Conservation (phyloP, 2,888 invertebrate species). For the Barypeithes pellucidus region DNA sequence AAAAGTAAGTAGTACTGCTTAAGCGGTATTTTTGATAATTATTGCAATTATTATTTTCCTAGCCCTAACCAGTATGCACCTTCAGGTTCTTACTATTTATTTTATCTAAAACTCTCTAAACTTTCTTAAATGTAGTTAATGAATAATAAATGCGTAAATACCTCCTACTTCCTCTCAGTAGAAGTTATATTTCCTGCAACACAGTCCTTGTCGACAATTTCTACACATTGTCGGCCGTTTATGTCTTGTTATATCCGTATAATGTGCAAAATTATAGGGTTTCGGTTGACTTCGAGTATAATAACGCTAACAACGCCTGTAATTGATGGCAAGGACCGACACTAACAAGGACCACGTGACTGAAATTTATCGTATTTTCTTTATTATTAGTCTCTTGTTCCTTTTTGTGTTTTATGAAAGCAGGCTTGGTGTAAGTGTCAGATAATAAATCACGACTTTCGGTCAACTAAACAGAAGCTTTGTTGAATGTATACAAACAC, state of each 20-base stretch:
- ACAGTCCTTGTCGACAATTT: conserved; percentile 42
- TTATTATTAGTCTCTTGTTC: conserved; percentile 30
- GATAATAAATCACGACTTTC: conserved; percentile 24
- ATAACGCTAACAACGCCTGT: conserved; percentile 54
- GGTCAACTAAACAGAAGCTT: not conserved
- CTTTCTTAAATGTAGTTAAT: not conserved
- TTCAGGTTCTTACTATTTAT: too few species aligned
- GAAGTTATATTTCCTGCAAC: conserved; percentile 38
- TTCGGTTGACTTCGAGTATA: conserved; percentile 54
- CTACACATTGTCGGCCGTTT: conserved; percentile 51
- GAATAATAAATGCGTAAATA: not conserved
- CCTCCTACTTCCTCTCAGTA: not conserved
- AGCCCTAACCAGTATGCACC: too few species aligned
- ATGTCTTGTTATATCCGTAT: conserved; percentile 54
- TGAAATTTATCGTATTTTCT: conserved; percentile 39
- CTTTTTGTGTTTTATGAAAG: conserved; percentile 15
- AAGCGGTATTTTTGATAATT: too few species aligned
- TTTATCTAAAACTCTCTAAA: too few species aligned
- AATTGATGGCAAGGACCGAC: conserved; percentile 52
- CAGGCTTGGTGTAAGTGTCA: conserved; percentile 15
- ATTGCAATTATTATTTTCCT: too few species aligned
- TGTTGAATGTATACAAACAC: not conserved
- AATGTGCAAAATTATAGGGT: conserved; percentile 52
- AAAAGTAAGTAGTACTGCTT: too few species aligned
- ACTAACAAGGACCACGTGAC: conserved; percentile 53